Evolutionary conservation across 2,113 vertebrate species (phyloP).

Genomic region (Prunella himalayana): DNA sequence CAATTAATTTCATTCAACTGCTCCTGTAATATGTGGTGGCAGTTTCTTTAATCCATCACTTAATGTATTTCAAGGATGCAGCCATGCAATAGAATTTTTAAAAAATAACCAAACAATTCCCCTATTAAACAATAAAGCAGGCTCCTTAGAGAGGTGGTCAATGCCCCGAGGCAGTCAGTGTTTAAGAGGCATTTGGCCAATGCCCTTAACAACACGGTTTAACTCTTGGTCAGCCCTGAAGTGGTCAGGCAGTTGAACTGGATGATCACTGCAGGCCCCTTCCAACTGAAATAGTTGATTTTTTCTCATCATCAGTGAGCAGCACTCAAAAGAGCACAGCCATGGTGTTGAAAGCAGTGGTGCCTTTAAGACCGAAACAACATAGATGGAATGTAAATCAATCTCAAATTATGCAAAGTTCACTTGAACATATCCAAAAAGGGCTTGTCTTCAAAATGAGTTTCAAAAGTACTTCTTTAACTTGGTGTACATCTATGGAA

Average conservation of each 20-base stretch:
- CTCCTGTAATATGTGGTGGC: background rate
- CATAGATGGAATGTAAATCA: rapidly evolving
- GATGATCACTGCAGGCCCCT: background rate
- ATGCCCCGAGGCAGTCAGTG: too few species aligned
- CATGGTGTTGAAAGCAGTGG: background rate
- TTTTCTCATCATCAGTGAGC: background rate
- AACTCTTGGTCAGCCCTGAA: background rate
- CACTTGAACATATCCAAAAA: background rate
- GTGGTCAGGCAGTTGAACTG: rapidly evolving
- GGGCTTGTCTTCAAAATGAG: background rate
- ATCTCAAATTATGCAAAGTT: background rate
- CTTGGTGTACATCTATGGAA: background rate
- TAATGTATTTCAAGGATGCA: background rate
- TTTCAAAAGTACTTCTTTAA: background rate
- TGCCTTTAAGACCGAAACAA: background rate
- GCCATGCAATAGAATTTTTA: background rate
- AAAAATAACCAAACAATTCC: background rate
- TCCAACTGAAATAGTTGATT: background rate
- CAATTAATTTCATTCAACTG: background rate
- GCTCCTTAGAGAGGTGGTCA: background rate
- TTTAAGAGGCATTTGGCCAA: background rate
- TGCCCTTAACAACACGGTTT: background rate
- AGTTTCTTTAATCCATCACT: background rate
- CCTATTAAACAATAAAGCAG: background rate
- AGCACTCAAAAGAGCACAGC: background rate